Evolutionary conservation across 1,140 invertebrate species (phyloP).

Genomic region (Ceratina japonica): DNA sequence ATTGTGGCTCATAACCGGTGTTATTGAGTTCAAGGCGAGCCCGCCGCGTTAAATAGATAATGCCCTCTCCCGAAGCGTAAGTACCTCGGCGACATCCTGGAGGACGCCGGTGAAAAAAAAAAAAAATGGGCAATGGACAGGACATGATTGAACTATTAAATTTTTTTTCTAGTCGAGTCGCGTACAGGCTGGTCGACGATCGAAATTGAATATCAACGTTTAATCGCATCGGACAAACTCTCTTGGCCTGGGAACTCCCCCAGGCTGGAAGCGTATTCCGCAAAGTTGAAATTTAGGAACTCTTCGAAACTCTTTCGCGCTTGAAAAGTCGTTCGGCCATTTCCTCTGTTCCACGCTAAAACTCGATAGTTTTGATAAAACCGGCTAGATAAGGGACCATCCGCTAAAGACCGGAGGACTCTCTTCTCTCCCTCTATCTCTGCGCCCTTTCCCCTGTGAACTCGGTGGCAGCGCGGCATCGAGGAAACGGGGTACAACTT

Average conservation of each 20-base stretch:
- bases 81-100: no score
- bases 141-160: no score
- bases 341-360: no score
- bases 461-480: no score
- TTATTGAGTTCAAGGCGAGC: constrained; percentile 66
- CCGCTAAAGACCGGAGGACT: neutral
- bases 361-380: neutral
- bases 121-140: neutral
- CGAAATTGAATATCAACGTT: constrained; percentile 3
- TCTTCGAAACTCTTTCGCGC: neutral
- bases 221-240: neutral
- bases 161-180: neutral
- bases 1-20: constrained; percentile 62
- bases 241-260: no score
- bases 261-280: no score
- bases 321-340: no score
- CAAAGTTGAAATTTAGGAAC: neutral
- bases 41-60: constrained; percentile 26
- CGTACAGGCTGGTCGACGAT: neutral
- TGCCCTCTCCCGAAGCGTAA: no score
- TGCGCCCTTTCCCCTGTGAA: neutral
- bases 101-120: no score
- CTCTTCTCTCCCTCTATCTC: no score
- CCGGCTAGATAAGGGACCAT: neutral
- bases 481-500: neutral